Conservation (phyloP, 2,888 invertebrate species). For the Operophtera brumata region DNA sequence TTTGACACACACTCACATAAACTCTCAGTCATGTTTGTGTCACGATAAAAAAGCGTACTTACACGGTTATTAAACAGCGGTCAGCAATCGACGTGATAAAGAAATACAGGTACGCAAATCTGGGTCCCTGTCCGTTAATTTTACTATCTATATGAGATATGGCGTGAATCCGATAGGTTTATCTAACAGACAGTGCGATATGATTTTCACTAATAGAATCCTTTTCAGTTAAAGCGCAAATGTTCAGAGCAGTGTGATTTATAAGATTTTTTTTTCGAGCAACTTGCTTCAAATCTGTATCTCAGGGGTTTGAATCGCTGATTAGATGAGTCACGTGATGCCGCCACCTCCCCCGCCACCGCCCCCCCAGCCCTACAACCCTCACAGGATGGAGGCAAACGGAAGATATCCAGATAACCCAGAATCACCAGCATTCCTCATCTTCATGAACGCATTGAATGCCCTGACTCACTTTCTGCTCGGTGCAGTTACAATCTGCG, state of each 20-base stretch:
- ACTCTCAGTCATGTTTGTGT: too few relatives aligned
- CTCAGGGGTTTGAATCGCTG: neutral
- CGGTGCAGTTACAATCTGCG: conserved; percentile 43
- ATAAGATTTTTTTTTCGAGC: neutral
- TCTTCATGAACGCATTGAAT: conserved; percentile 40
- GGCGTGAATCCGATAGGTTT: neutral
- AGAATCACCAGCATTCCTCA: conserved; percentile 24
- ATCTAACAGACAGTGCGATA: neutral
- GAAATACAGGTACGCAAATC: too few relatives aligned
- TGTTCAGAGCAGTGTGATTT: neutral
- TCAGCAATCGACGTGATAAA: too few relatives aligned
- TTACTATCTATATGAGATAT: neutral
- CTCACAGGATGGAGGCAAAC: conserved; percentile 30
- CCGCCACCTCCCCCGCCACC: conserved; percentile 19
- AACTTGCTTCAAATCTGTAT: neutral
- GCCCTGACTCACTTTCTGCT: conserved; percentile 45
- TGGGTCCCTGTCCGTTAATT: neutral
- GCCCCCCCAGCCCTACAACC: conserved; percentile 18
- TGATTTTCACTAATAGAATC: too few relatives aligned
- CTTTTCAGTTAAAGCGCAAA: neutral
- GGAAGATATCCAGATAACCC: neutral
- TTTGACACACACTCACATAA: too few relatives aligned
- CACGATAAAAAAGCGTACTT: too few relatives aligned
- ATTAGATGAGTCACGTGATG: neutral
- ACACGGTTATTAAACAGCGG: too few relatives aligned